Base-by-base conservation (phyloP, 2,113 vertebrate genomes). In the Gobiocypris rarus region DNA sequence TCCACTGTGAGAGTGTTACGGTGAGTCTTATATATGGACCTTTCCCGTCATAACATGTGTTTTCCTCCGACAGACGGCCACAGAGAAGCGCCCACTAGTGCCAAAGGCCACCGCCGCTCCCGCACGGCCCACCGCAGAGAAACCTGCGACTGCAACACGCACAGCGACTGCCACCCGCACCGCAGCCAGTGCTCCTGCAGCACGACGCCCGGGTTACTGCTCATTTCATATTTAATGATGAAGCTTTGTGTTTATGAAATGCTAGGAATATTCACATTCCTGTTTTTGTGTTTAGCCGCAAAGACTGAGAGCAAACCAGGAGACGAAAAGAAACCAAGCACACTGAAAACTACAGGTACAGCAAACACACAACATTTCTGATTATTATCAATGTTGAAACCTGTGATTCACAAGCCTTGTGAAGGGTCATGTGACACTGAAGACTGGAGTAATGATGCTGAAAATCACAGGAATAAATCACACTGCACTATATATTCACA, bases 291-390 rank as follows among this genome's bases (percentile, higher is more conserved):
- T 87, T 82, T 91, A 99, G 97, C 93, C 0, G 84, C 95, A n/a
- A 98, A 96, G 93, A 94, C 95, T 0, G 96, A 98, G 0, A 75
- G 91, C 3, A 98, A 96, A 89, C 86, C 94, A 3, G 85, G 89
- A 1, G 96, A 97, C 0, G 89, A 92, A 82, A 98, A 95, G 95
- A 98, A 96, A 91, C 81, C 92, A 8, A 31, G 89, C 86, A 82
- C 89, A 13, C 84, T 92, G 0, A 98, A 93, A 93, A 95, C 95
- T 6, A 80, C 96, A 94, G 97, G 97, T 98, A 95, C 45, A 52
- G 9, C 65, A 69, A 11, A 38, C 38, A 38, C 34, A 38, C 38
- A 38, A 38, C 43, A 45, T 43, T 7, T 52, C 50, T 52, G 15
- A 19, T 52, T 17, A 14, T 50, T 50, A 52, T 17, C 15, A 19